phyloP scores from a whole-genome alignment of 2,113 vertebrate genomes.

The Scophthalmus maximus region DNA sequence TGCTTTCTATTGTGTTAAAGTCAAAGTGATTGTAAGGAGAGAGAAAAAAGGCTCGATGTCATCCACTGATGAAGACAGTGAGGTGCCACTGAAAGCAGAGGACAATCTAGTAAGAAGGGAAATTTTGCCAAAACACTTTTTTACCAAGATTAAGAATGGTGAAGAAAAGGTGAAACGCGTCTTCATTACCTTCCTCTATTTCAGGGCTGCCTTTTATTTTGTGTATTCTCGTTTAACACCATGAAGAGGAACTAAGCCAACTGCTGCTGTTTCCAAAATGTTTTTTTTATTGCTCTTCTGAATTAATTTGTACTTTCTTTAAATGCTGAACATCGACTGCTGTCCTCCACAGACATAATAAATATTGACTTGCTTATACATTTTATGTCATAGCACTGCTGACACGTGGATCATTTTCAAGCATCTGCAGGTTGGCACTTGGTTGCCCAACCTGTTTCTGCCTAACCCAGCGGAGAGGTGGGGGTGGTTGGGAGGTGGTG shows the following conservation, averaged over 20 bases:
- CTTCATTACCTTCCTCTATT: too few relatives aligned
- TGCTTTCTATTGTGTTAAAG: not conserved
- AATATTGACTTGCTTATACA: not conserved
- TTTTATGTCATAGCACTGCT: not conserved
- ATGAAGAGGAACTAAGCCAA: too few relatives aligned
- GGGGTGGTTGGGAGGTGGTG: not conserved
- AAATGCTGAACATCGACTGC: not conserved
- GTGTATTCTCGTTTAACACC: too few relatives aligned
- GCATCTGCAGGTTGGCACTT: constrained; percentile 35
- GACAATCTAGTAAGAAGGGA: too few relatives aligned
- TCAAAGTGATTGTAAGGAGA: too few relatives aligned
- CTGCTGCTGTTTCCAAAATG: not conserved
- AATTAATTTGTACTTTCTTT: not conserved
- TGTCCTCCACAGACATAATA: not conserved
- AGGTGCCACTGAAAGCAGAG: not conserved
- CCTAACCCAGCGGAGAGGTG: not conserved
- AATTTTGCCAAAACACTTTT: too few relatives aligned
- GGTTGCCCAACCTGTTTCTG: constrained; percentile 46
- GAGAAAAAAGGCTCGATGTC: not conserved
- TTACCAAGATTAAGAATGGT: too few relatives aligned
- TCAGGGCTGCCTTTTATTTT: too few relatives aligned
- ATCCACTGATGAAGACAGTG: not conserved
- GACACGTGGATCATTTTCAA: not conserved
- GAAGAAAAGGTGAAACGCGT: too few relatives aligned
- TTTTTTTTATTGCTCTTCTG: not conserved